A percentile compares a stretch with the other conserved stretches of the same genome.
Conservation (phyloP, 2,113 vertebrate species). For the Rattus norvegicus region DNA sequence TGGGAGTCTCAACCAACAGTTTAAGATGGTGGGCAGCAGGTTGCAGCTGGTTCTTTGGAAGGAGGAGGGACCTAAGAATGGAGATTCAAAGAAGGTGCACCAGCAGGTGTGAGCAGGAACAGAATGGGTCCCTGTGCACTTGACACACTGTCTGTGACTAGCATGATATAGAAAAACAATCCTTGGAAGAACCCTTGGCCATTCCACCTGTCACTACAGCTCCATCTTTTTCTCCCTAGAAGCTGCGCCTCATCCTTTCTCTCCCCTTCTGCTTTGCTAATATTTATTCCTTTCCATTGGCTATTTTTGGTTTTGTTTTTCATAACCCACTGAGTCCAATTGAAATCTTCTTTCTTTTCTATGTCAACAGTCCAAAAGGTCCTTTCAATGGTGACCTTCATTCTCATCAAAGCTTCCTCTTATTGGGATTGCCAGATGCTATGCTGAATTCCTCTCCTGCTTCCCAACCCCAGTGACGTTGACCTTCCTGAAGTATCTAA, state of each 20-base stretch:
- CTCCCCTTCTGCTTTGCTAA: not conserved
- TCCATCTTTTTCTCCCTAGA: not conserved
- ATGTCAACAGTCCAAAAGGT: not conserved
- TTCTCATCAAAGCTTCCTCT: not conserved
- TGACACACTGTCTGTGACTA: not conserved
- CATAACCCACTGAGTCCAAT: not conserved
- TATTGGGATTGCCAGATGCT: not conserved
- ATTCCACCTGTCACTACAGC: not conserved
- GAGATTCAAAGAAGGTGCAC: not conserved
- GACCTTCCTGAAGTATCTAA: not conserved
- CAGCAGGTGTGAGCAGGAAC: not conserved
- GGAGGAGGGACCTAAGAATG: not conserved
- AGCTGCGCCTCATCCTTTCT: not conserved
- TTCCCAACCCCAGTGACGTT: not conserved
- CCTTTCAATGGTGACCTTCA: not conserved
- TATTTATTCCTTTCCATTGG: not conserved
- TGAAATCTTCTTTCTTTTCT: not conserved
- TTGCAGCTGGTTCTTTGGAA: not conserved
- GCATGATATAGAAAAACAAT: not conserved
- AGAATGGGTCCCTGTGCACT: not conserved
- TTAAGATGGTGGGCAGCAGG: not conserved
- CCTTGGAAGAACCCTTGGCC: not conserved
- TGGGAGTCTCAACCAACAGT: not conserved
- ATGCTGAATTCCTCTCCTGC: not conserved
- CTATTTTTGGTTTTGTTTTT: not conserved